Base-by-base conservation (phyloP, 2,113 vertebrate genomes). In the Sebastes fasciatus region DNA sequence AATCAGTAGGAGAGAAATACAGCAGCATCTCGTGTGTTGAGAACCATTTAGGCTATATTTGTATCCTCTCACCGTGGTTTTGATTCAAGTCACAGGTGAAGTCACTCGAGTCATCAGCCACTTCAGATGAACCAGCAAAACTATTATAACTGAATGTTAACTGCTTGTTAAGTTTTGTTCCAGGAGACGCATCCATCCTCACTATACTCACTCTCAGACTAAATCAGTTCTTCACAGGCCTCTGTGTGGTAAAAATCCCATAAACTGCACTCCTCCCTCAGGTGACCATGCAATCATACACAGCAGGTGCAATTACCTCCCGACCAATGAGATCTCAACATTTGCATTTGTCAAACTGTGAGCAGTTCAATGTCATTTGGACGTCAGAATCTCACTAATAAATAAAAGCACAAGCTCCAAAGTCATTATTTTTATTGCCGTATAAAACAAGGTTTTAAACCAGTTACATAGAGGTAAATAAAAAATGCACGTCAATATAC, bases 81-180 rank as follows among this genome's bases (percentile, higher is more conserved):
- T 90, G 89, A 85, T 94, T 89, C 80, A 94, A 94, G 60, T 94
- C 94, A 7, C 95, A 94, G 83, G 94, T 95, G 40, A 64, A 43
- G 76, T 95, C 95, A 81, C 93, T 95, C 57, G 95, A 94, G 23
- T 94, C 95, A 73, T 96, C 95, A 2, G 94, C 93, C 86, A 96
- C 86, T 12, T 95, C 93, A 57, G 93, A 93, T 43, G 95, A 95
- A 90, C 91, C 95, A 87, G 92, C 95, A 92, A 96, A 96, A 92
- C 96, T 97, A 94, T 91, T 96, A 88, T 97, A 97, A 88, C 95
- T 93, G 76, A 94, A 93, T 0, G 90, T 90, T 43, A 93, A 95
- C 68, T 95, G 95, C 10, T 80, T 68, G 64, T 82, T 90, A 7
- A 92, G 76, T 84, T 84, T 81, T 2, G 80, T 76, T 71, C 74